Conservation (phyloP, 2,888 invertebrate species). For the Anticlea derivata region DNA sequence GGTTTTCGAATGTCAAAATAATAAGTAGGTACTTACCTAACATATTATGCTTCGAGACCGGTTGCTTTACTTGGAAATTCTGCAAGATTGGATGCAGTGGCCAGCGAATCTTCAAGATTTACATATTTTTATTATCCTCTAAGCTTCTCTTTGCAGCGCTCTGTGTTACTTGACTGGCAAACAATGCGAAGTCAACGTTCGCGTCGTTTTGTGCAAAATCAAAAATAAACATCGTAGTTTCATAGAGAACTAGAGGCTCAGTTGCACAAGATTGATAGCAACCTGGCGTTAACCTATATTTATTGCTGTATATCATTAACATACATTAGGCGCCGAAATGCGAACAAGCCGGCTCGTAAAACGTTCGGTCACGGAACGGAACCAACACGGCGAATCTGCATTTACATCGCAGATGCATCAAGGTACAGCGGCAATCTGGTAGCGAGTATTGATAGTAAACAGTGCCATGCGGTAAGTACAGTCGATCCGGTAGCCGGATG, state of each 20-base stretch:
- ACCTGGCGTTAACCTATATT: conserved; percentile 30
- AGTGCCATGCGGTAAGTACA: conserved; percentile 47
- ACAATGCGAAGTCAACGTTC: conserved; percentile 21
- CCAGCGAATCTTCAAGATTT: conserved; percentile 20
- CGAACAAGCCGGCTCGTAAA: conserved; percentile 29
- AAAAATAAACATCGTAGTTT: conserved; percentile 14
- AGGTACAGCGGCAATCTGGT: conserved; percentile 29
- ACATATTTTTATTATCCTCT: conserved; percentile 26
- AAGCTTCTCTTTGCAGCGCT: conserved; percentile 20
- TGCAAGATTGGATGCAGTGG: conserved; percentile 15
- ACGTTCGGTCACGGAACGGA: conserved; percentile 32
- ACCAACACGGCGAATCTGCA: conserved; percentile 45
- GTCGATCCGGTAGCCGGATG: conserved; percentile 51
- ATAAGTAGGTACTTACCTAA: not conserved
- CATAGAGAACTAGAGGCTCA: conserved; percentile 15
- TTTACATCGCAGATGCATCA: conserved; percentile 49
- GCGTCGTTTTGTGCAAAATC: conserved; percentile 7
- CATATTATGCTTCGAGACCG: conserved; percentile 1
- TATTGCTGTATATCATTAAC: conserved; percentile 31
- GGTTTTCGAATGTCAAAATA: no score
- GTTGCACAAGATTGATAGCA: conserved; percentile 33
- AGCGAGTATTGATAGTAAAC: conserved; percentile 57
- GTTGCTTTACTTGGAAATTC: conserved; percentile 15
- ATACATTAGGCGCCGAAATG: conserved; percentile 33
- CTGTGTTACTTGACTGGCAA: conserved; percentile 13